Conservation (phyloP, 2,888 invertebrate species). For the Iselma pallidipennis region DNA sequence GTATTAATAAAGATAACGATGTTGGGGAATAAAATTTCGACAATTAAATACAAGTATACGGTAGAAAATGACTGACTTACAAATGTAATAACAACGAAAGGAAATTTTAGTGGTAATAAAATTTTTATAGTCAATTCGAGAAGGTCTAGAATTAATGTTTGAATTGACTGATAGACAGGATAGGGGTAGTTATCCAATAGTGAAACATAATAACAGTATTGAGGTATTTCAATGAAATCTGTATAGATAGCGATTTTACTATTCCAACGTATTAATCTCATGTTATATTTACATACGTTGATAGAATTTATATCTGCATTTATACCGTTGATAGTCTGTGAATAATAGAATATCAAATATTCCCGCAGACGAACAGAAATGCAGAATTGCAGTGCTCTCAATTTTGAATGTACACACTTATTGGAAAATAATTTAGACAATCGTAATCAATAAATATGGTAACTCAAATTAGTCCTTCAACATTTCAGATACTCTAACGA, state of each 20-base stretch:
- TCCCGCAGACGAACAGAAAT: neutral
- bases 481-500: too few relatives aligned
- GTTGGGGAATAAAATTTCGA: slow-evolving; percentile 10
- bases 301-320: neutral
- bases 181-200: neutral
- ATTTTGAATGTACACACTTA: too few relatives aligned
- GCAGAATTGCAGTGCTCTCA: neutral
- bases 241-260: neutral
- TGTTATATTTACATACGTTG: neutral
- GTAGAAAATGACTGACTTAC: slow-evolving; percentile 2
- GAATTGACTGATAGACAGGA: neutral
- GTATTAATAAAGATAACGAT: slow-evolving; percentile 3
- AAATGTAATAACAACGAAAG: slow-evolving; percentile 9
- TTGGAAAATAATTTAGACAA: too few relatives aligned
- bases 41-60: slow-evolving; percentile 12
- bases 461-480: too few relatives aligned
- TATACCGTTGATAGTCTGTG: neutral
- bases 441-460: too few relatives aligned
- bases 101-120: slow-evolving; percentile 17
- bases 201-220: neutral
- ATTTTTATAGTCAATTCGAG: slow-evolving; percentile 18
- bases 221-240: neutral
- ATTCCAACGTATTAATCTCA: neutral
- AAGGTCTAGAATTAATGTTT: slow-evolving; percentile 16
- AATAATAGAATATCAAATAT: neutral